Evolutionary conservation across 2,888 invertebrate genomes (phyloP), one percentile per base, ranked within the genome.

Genomic region (Lasius fuliginosus): DNA sequence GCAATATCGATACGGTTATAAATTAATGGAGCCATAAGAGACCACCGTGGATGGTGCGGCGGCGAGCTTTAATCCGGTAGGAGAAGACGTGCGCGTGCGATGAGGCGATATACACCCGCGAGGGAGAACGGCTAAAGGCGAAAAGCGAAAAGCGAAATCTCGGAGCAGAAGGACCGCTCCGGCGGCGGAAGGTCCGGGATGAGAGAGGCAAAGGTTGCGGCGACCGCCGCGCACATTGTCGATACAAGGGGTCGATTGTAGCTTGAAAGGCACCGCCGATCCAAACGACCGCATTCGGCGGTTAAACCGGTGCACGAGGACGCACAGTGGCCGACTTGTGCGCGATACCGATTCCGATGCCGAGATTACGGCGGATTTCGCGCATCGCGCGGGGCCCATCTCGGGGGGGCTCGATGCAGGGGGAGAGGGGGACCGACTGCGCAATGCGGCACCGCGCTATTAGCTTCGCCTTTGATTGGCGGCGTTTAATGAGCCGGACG

Each of bases 161-260:
- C 87, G 53, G 53, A 75, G 83, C 83, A 77, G 75, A 65, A 85
- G 67, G 68, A 56, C 75, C 64, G 64, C 75, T 30, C 62, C 69
- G 86, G 79, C 75, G 60, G 64, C 65, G 77, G 83, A 74, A 68
- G 67, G 76, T 27, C 53, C 58, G 69, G 60, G 75, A 56, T n/a
- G 73, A 65, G 82, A 5, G 53, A 53, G 53, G 60, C 67, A 69
- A 27, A 60, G 71, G 53, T n/a, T 6, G 68, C 71, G 82, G 69
- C 77, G 82, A 71, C 62, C 40, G 82, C 87, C 79, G 90, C 89
- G 87, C 88, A 90, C 89, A 90, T 89, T 91, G 93, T 94, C 94
- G 94, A 94, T 94, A 94, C 94, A 94, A 94, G 94, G 94, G 92
- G 92, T 91, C 94, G 94, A 94, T 94, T 94, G 94, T 94, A 88